Conservation (phyloP, 2,888 invertebrate species). For the Drosophila greeni region DNA sequence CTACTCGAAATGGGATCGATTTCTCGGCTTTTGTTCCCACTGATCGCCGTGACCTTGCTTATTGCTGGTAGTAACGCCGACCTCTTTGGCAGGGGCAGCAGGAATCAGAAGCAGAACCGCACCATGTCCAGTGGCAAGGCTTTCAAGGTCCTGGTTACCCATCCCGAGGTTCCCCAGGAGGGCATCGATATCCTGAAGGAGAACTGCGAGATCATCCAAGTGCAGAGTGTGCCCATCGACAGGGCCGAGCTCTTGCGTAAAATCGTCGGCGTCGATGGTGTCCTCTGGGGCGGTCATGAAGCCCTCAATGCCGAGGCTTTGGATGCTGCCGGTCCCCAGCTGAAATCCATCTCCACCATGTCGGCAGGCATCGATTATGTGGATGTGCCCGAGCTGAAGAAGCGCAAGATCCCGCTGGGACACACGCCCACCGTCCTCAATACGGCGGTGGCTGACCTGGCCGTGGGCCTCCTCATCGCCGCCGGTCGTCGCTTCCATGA, state of each 20-base stretch:
- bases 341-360: slow-evolving; percentile 89
- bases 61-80: slow-evolving; percentile 46
- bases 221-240: slow-evolving; percentile 68
- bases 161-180: slow-evolving; percentile 83
- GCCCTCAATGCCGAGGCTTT: slow-evolving; percentile 74
- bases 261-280: slow-evolving; percentile 75
- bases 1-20: slow-evolving; percentile 20
- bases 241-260: slow-evolving; percentile 75
- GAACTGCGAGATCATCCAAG: slow-evolving; percentile 71
- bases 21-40: slow-evolving; percentile 9
- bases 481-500: slow-evolving; percentile 89
- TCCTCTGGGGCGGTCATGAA: slow-evolving; percentile 75
- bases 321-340: slow-evolving; percentile 80
- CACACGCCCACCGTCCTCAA: slow-evolving; percentile 88
- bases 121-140: slow-evolving; percentile 60
- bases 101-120: slow-evolving; percentile 31
- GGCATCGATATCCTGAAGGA: slow-evolving; percentile 84
- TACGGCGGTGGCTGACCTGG: slow-evolving; percentile 89
- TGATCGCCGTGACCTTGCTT: slow-evolving; percentile 30
- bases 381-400: slow-evolving; percentile 85
- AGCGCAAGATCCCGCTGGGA: slow-evolving; percentile 86
- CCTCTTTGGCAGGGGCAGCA: slow-evolving; percentile 45
- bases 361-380: slow-evolving; percentile 93
- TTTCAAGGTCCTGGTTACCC: slow-evolving; percentile 85
- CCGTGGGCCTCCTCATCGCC: slow-evolving; percentile 86